Percentiles rank a stretch among this genome's conserved stretches.
Conservation (phyloP, 2,113 vertebrate genomes). For the Columba livia region DNA sequence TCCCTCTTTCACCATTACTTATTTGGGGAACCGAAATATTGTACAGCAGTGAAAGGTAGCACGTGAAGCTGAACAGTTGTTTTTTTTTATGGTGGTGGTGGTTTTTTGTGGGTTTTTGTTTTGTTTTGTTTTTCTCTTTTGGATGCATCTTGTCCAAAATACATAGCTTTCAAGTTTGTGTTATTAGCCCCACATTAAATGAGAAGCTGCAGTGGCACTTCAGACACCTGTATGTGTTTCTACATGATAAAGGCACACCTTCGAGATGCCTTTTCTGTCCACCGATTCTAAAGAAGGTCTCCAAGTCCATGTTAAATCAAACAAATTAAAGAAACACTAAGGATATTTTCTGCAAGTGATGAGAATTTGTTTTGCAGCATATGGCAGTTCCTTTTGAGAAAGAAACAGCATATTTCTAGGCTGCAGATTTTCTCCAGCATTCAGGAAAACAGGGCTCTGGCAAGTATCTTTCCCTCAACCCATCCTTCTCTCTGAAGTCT, state of each 20-base stretch:
- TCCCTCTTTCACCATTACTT: background rate
- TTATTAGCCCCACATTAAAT: background rate
- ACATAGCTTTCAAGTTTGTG: background rate
- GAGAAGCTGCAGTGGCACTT: background rate
- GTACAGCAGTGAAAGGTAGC: background rate
- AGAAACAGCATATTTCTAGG: background rate
- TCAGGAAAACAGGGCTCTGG: background rate
- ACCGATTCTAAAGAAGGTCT: background rate
- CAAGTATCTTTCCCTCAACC: background rate
- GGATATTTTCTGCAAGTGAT: background rate
- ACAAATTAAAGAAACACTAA: background rate
- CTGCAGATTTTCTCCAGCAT: background rate
- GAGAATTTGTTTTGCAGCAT: background rate
- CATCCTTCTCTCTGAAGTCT: background rate
- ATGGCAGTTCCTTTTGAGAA: background rate
- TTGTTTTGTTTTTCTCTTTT: background rate
- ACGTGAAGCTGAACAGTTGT: background rate
- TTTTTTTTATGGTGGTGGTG: background rate
- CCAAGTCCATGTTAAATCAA: background rate
- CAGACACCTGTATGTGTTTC: background rate
- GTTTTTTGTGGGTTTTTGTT: no score
- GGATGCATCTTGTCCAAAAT: background rate
- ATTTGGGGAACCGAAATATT: background rate
- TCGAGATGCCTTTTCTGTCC: background rate
- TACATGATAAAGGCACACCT: background rate